Conservation (phyloP, 2,888 invertebrate genomes). For the Cancer borealis region DNA sequence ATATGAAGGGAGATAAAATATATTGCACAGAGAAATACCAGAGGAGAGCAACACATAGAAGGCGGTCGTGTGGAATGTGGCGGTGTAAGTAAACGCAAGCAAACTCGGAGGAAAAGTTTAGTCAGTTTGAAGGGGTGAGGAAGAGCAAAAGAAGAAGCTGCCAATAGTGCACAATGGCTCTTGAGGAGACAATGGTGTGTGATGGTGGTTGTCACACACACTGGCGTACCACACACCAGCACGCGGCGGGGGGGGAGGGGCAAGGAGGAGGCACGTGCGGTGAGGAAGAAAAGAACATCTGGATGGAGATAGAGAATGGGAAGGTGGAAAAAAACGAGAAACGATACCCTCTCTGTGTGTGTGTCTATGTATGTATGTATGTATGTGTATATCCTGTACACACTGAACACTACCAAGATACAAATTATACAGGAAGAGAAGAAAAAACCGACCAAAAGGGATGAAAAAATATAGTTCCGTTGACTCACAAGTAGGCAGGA, state of each 20-base stretch:
- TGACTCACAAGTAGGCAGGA: not conserved
- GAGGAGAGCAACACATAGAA: not conserved
- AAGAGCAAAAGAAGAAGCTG: not conserved
- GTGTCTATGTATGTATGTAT: not conserved
- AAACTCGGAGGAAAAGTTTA: constrained; percentile 10
- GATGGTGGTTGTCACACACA: constrained; percentile 13
- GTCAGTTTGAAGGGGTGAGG: constrained; percentile 36
- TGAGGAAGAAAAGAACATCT: not conserved
- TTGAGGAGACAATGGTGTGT: constrained; percentile 23
- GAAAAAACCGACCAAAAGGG: not conserved
- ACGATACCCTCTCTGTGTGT: not conserved
- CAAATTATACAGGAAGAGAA: not conserved
- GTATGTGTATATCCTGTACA: not conserved
- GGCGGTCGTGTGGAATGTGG: not conserved
- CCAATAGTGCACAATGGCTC: not conserved
- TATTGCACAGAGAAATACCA: not conserved
- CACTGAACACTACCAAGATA: not conserved
- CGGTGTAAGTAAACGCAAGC: constrained; percentile 1
- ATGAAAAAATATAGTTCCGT: not conserved
- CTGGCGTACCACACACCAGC: not conserved
- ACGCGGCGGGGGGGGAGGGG: not conserved
- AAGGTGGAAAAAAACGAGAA: not conserved
- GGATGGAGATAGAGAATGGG: constrained; percentile 29
- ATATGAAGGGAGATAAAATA: not conserved
- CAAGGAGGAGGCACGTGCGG: not conserved